Percentiles rank a stretch among this genome's conserved stretches.
Evolutionary conservation across 2,113 vertebrate genomes (phyloP).

Genomic region (Girardinichthys multiradiatus): DNA sequence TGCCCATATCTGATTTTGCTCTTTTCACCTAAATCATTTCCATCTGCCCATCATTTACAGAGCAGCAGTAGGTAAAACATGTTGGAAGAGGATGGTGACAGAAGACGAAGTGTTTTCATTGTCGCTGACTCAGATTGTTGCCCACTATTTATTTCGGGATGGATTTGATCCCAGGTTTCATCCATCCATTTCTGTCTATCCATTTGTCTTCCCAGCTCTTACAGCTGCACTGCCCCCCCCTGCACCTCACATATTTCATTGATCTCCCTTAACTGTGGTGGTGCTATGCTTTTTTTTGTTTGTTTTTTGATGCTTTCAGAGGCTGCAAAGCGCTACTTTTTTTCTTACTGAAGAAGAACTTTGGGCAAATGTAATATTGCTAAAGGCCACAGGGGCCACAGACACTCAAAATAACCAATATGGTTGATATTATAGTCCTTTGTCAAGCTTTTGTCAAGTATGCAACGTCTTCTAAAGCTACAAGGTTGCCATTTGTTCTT

Average conservation of each 20-base stretch:
- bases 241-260: conserved; percentile 27
- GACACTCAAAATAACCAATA: neutral
- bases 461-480: neutral
- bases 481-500: no score
- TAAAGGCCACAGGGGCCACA: neutral
- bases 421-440: neutral
- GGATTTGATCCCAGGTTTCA: conserved; percentile 28
- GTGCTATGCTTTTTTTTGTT: conserved; percentile 1
- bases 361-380: conserved; percentile 22
- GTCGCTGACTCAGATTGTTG: conserved; percentile 30
- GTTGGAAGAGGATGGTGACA: neutral
- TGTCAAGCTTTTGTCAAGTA: conserved; percentile 8
- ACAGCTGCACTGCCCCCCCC: conserved; percentile 6
- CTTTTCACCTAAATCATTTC: conserved; percentile 34
- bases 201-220: conserved; percentile 40
- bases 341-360: conserved; percentile 3
- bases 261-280: conserved; percentile 40
- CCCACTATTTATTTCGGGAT: conserved; percentile 33
- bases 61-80: neutral
- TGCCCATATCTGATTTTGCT: neutral
- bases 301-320: conserved; percentile 10
- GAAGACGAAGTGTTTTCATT: conserved; percentile 39
- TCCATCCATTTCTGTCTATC: conserved; percentile 31
- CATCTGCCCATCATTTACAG: conserved; percentile 22
- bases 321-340: neutral